Evolutionary conservation across 1,140 invertebrate species (phyloP), one percentile per base, ranked within the genome.

Genomic region (Lucilia cuprina): DNA sequence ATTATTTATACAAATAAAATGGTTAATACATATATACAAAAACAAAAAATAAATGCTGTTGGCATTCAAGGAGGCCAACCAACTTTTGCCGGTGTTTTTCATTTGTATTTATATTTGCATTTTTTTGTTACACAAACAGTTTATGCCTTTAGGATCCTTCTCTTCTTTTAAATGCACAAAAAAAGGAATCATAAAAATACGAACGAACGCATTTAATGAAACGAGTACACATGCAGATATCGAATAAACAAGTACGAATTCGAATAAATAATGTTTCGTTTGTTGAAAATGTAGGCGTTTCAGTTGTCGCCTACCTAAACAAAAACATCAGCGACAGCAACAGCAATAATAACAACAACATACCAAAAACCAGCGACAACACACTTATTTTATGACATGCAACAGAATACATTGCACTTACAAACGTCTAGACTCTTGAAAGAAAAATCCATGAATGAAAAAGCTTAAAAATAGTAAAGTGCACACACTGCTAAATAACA

Each of bases 351-450:
- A 17, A 17, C n/a, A 60, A n/a, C 14, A 2, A 41, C 5, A 41
- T 10, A 41, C 5, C 0, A 41, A 41, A 2, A 55, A 5, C 12
- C 17, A 55, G 50, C 50, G 12, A 55, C 50, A 55, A 55, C 41
- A 41, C 50, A 55, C 50, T 55, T 55, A 55, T 5, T 55, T 8
- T 12, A 55, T 55, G 19, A 70, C 65, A 70, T 70, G 65, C 65
- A 70, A 70, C 65, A 70, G 65, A 70, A 70, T 70, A 19, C 65
- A 21, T 70, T 70, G 65, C 65, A 70, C 65, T 70, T 70, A 70
- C 65, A 70, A 70, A 70, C 14, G 65, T 70, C 65, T 70, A 70
- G 65, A 70, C 65, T 70, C 65, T 70, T 70, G 65, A 70, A 70
- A 21, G 21, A 70, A 70, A 70, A 70, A 70, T 70, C 65, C 65